Percentiles rank a stretch among this genome's conserved stretches.
These are phyloP conservation scores for Jordanella pulchra DNA, from an alignment of 2,797 vertebrate species.

Conservation along the genomic window DNA sequence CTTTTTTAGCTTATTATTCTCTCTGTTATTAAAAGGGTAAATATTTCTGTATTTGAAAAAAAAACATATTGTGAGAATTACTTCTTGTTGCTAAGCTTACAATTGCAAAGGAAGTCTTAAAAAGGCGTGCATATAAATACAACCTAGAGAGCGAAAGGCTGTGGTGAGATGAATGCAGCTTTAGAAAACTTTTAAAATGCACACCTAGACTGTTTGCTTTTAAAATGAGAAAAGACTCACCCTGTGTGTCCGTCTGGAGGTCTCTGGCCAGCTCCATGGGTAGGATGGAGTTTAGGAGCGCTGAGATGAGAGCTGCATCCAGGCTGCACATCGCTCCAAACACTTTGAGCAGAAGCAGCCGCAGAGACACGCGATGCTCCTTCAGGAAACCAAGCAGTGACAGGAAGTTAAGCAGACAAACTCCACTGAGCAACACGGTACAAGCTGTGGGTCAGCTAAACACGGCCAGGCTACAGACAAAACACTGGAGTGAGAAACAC, in stretches of 20 bases:
- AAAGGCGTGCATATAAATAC: not conserved
- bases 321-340: constrained; percentile 97
- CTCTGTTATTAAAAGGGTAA: not conserved
- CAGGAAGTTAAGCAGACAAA: not conserved
- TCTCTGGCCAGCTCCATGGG: constrained; percentile 98
- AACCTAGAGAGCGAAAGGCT: not conserved
- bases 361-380: constrained; percentile 90
- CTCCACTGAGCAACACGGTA: not conserved
- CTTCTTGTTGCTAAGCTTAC: not conserved
- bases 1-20: not conserved
- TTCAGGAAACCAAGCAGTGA: constrained; percentile 50
- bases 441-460: not conserved
- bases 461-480: not conserved
- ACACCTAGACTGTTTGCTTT: no score
- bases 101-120: not conserved
- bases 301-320: constrained; percentile 90
- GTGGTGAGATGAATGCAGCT: not conserved
- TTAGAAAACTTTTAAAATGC: not conserved
- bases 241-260: constrained; percentile 92
- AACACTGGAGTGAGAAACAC: not conserved
- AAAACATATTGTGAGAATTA: not conserved
- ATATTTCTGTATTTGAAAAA: not conserved
- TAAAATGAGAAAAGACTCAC: constrained; percentile 63
- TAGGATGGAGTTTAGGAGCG: constrained; percentile 92
- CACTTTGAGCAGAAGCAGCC: constrained; percentile 93